Conservation (phyloP, 1,140 invertebrate species). For the Zaprionus taronus region DNA sequence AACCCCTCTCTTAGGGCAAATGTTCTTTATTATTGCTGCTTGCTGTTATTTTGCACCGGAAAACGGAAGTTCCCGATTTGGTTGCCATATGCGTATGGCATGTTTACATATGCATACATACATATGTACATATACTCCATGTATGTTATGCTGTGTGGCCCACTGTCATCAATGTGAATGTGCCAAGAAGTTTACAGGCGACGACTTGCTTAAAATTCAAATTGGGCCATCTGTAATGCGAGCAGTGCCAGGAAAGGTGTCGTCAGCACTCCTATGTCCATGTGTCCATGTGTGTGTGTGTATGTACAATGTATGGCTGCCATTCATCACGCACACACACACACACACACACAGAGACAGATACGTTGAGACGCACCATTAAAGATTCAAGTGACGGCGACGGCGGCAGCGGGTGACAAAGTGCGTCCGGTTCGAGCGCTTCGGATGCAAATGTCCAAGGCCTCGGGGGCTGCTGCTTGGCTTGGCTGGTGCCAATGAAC, state of each 20-base stretch:
- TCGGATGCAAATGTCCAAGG: constrained; percentile 72
- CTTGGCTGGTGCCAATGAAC: constrained; percentile 43
- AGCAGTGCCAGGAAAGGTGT: constrained; percentile 61
- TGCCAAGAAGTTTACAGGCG: constrained; percentile 34
- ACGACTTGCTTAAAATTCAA: constrained; percentile 27
- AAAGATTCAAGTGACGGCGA: constrained; percentile 61
- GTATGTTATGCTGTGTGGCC: constrained; percentile 52
- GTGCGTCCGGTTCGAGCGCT: constrained; percentile 75
- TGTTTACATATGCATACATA: not conserved
- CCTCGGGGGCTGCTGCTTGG: constrained; percentile 15
- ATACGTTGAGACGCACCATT: constrained; percentile 62
- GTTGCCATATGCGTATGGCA: constrained; percentile 9
- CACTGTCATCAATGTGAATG: constrained; percentile 61
- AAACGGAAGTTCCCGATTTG: constrained; percentile 7
- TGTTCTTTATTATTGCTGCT: constrained; percentile 24
- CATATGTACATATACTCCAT: constrained; percentile 52
- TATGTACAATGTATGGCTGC: constrained; percentile 4
- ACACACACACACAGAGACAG: constrained; percentile 12
- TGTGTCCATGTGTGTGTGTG: not conserved
- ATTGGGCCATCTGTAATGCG: constrained; percentile 49
- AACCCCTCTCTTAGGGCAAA: constrained; percentile 28
- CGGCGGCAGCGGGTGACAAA: constrained; percentile 63
- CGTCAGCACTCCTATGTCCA: constrained; percentile 30
- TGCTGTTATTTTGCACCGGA: constrained; percentile 24
- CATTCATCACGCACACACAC: constrained; percentile 61